Percentiles rank a stretch among this genome's conserved stretches.
These are phyloP conservation scores for Drosophila imparisetae DNA, from an alignment of 2,888 invertebrate genomes.

Conservation along the genomic window DNA sequence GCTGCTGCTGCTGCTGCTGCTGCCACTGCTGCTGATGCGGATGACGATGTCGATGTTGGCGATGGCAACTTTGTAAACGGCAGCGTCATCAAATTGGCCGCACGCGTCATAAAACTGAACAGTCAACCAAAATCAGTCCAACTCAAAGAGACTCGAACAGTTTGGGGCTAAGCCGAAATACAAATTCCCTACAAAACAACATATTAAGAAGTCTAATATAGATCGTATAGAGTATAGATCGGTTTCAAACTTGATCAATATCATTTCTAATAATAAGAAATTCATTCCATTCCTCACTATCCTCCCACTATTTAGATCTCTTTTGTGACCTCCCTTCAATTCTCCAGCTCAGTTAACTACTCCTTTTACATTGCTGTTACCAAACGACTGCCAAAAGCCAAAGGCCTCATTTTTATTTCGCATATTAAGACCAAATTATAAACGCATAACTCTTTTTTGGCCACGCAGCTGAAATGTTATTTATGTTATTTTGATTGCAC, in stretches of 20 bases:
- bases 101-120: slow-evolving; percentile 66
- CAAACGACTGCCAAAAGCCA: slow-evolving; percentile 9
- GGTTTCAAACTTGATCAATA: not conserved
- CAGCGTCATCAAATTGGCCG: slow-evolving; percentile 62
- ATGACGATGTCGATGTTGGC: slow-evolving; percentile 19
- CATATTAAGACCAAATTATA: slow-evolving; percentile 56
- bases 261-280: not conserved
- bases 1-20: not conserved
- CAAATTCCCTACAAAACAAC: slow-evolving; percentile 23
- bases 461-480: slow-evolving; percentile 52
- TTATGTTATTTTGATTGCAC: slow-evolving; percentile 76
- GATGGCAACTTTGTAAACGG: slow-evolving; percentile 20
- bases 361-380: not conserved
- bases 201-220: not conserved
- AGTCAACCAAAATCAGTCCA: slow-evolving; percentile 3
- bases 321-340: not conserved
- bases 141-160: slow-evolving; percentile 11
- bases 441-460: slow-evolving; percentile 63
- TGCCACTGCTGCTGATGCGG: slow-evolving; percentile 18
- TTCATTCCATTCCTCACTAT: not conserved
- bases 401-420: not conserved
- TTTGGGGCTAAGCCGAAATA: slow-evolving; percentile 17
- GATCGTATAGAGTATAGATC: too few species aligned
- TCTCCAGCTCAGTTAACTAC: not conserved
- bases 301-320: not conserved